Evolutionary conservation across 2,797 vertebrate genomes (phyloP).

Genomic region (Ficedula albicollis): DNA sequence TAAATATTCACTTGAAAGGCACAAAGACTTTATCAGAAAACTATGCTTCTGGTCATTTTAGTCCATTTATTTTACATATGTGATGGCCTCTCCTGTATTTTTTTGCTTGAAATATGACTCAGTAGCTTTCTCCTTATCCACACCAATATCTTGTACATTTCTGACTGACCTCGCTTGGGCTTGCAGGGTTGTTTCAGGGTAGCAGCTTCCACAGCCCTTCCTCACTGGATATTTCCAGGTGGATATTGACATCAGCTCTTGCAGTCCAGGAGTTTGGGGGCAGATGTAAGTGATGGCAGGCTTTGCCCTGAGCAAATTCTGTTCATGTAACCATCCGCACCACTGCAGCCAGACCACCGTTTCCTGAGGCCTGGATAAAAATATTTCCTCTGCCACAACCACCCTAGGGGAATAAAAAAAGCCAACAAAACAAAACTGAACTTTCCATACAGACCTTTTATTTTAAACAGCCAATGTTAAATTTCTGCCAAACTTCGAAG

Average conservation of each 20-base stretch:
- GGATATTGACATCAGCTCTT: neutral
- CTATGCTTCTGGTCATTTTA: neutral
- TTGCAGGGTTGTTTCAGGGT: neutral
- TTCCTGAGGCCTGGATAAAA: slow-evolving; percentile 81
- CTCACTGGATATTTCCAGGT: neutral
- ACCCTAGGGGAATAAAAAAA: slow-evolving; percentile 41
- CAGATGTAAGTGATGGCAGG: neutral
- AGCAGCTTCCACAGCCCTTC: neutral
- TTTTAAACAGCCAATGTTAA: slow-evolving; percentile 73
- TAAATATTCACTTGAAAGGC: neutral
- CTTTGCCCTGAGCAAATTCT: neutral
- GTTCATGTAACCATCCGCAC: neutral
- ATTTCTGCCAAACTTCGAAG: slow-evolving; percentile 64
- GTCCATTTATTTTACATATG: neutral
- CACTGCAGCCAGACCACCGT: slow-evolving; percentile 74
- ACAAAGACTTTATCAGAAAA: neutral
- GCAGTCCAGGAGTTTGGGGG: neutral
- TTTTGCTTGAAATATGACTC: neutral
- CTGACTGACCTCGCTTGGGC: neutral
- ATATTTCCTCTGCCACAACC: slow-evolving; percentile 67
- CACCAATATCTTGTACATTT: neutral
- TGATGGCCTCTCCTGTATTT: neutral
- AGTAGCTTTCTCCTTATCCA: neutral
- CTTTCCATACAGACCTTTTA: slow-evolving; percentile 74
- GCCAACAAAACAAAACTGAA: slow-evolving; percentile 53